phyloP scores from a whole-genome alignment of 2,113 vertebrate genomes.

The Thalassoma bifasciatum region DNA sequence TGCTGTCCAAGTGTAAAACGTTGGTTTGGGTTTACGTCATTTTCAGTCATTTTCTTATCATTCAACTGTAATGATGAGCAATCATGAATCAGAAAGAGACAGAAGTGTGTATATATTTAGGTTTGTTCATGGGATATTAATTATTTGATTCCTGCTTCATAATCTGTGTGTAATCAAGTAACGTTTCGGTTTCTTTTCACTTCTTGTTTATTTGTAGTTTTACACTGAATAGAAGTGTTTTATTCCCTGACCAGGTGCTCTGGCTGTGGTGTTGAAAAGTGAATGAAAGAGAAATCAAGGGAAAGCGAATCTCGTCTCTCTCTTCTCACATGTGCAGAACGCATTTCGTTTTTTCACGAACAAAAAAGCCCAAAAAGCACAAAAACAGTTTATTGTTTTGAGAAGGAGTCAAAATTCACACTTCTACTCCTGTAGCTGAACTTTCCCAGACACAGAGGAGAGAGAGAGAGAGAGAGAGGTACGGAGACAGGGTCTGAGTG shows the following conservation, averaged over 20 bases:
- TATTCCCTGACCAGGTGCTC: not conserved
- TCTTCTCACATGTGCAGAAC: conserved; percentile 69
- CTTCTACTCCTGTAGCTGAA: conserved; percentile 75
- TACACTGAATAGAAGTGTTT: too few species aligned
- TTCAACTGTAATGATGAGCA: too few species aligned
- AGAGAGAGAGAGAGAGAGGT: conserved; percentile 41
- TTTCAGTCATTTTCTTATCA: too few species aligned
- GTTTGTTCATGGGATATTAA: too few species aligned
- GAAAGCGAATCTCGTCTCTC: conserved; percentile 17
- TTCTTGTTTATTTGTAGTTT: not conserved
- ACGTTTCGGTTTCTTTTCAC: not conserved
- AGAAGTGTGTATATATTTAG: too few species aligned
- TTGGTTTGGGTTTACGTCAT: too few species aligned
- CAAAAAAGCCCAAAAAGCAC: conserved; percentile 51
- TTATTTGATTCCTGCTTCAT: too few species aligned
- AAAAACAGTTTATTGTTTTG: conserved; percentile 79
- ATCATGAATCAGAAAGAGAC: too few species aligned
- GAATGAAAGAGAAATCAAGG: not conserved
- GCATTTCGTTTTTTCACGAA: conserved; percentile 56
- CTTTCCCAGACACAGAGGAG: conserved; percentile 81
- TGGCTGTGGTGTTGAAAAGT: conserved; percentile 7
- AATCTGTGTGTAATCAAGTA: too few species aligned
- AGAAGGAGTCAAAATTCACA: conserved; percentile 87
- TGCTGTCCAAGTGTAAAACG: too few species aligned
- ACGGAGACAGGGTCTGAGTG: conserved; percentile 34